Evolutionary conservation across 2,797 vertebrate species (phyloP).

Genomic region (Bradypodion pumilum): DNA sequence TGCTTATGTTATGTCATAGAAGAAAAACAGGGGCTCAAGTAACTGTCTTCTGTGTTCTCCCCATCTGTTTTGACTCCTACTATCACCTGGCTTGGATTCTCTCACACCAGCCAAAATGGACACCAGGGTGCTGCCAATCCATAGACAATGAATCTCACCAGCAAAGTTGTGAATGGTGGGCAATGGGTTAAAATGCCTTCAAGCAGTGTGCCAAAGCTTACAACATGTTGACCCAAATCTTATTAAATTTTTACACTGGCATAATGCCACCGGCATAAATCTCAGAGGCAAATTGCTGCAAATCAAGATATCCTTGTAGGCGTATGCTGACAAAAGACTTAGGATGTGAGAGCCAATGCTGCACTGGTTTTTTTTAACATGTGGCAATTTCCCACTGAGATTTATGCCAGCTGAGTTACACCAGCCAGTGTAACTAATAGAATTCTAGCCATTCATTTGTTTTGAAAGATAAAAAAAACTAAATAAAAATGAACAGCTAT

Average conservation of each 20-base stretch:
- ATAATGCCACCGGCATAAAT: no score
- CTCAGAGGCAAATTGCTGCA: no score
- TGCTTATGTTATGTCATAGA: no score
- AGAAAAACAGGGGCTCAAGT: no score
- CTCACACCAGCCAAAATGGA: background rate
- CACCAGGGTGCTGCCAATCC: background rate
- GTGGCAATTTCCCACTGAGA: no score
- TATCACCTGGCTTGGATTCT: background rate
- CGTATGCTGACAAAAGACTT: no score
- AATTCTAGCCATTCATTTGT: background rate
- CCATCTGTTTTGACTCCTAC: background rate
- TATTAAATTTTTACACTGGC: no score
- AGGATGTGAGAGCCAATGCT: no score
- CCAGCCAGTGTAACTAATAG: no score
- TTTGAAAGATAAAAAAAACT: background rate
- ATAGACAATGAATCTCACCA: background rate
- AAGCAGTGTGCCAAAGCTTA: background rate
- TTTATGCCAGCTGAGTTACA: no score
- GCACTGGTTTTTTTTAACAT: no score
- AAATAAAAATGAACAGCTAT: background rate
- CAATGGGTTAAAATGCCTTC: background rate
- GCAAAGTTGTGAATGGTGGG: background rate
- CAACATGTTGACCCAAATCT: background rate
- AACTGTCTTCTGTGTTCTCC: background rate
- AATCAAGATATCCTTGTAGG: no score